Base-by-base conservation (phyloP, 2,113 vertebrate species). In the Corydoras sp. region DNA sequence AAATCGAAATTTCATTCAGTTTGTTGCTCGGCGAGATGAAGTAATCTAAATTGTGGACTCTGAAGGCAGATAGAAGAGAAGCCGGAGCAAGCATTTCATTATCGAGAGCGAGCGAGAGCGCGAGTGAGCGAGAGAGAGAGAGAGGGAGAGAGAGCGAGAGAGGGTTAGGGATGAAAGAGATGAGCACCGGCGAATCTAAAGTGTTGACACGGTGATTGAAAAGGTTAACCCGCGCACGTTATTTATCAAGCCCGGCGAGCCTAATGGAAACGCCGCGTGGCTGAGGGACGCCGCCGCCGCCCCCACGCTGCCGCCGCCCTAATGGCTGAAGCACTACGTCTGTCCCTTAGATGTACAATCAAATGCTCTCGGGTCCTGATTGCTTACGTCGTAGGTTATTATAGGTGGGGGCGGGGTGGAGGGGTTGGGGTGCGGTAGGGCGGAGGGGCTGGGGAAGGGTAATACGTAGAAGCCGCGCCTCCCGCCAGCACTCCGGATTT, bases 1-100 rank as follows among this genome's bases (percentile, higher is more conserved):
- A 98, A 98, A 98, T 98, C 95, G 95, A 99, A 98, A 99, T 99
- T 99, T 99, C 95, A 98, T 99, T 99, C 95, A 98, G 95, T 98
- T 97, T 98, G 95, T 96, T 97, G 95, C 95, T 95, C 94, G 93
- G 92, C 92, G 93, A 97, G 96, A 98, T 98, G 95, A 98, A 99
- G 95, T 99, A 98, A 97, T 98, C 95, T 97, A 98, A 99, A 98
- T 98, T 99, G 95, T 97, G 95, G 94, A 98, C 96, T 97, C 93
- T 93, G 87, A 94, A 95, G 96, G 94, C 95, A 97, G 95, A 98
- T 98, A 98, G 96, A 89, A 98, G 94, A 93, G 93, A 98, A 98
- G 95, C 94, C 90, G 92, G 93, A 97, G 93, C 94, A 95, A 95
- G 94, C 93, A 94, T 97, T 97, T 98, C 95, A 98, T 97, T 99